A percentile compares a stretch with the other conserved stretches of the same genome.
Evolutionary conservation across 2,113 vertebrate species (phyloP).

Genomic region (Erpornis zantholeuca): DNA sequence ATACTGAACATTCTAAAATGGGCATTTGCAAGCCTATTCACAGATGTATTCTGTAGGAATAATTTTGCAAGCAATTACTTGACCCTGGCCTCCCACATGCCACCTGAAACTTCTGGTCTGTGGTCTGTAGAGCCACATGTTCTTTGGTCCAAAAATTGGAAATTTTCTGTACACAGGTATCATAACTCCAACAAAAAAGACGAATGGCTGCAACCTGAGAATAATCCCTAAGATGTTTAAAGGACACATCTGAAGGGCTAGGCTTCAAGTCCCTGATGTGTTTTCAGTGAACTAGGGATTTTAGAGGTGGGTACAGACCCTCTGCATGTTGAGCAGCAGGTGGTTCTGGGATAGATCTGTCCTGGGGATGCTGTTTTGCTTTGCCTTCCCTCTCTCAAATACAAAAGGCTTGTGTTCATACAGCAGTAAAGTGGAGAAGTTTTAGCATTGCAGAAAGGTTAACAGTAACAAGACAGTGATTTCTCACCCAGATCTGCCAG

Average conservation of each 20-base stretch:
- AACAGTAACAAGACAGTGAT: background rate
- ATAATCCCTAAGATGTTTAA: background rate
- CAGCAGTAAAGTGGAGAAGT: background rate
- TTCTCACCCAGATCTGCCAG: background rate
- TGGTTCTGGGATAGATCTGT: background rate
- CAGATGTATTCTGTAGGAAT: background rate
- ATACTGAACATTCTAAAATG: background rate
- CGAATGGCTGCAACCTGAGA: background rate
- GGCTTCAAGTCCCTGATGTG: background rate
- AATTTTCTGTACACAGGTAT: background rate
- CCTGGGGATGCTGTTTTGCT: background rate
- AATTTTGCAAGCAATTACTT: background rate
- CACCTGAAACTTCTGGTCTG: background rate
- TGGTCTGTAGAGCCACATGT: background rate
- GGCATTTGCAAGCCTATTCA: background rate
- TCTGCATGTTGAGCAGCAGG: rapidly evolving
- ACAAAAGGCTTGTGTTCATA: background rate
- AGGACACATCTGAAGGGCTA: background rate
- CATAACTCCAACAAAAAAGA: background rate
- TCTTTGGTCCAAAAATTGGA: background rate
- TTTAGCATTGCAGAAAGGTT: background rate
- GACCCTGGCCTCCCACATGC: background rate
- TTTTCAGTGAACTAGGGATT: background rate
- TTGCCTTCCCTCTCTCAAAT: background rate
- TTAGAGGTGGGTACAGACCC: background rate